Evolutionary conservation across 2,888 invertebrate genomes (phyloP).

Genomic region (Exocentrus adspersus): DNA sequence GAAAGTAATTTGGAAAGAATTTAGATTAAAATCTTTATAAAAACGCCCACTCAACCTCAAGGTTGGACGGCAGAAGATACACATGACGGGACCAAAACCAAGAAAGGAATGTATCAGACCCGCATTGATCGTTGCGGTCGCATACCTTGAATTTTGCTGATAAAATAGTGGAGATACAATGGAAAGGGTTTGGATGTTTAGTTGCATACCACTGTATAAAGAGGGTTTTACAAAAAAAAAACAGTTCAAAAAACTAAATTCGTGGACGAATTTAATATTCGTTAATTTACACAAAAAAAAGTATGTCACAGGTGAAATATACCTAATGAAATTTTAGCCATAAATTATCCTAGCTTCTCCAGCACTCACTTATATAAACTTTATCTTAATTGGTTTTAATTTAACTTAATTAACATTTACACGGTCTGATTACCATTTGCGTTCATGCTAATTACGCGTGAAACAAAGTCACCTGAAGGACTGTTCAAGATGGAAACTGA

Average conservation of each 20-base stretch:
- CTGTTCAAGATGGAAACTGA: background rate
- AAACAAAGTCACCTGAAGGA: conserved; percentile 1
- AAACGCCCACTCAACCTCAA: conserved; percentile 54
- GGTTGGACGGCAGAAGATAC: conserved; percentile 35
- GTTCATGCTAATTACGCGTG: conserved; percentile 4
- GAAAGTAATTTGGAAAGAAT: conserved; percentile 55
- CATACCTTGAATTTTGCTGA: conserved; percentile 3
- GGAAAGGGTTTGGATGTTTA: too few relatives aligned
- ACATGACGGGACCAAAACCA: conserved; percentile 27
- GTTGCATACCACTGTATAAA: too few relatives aligned
- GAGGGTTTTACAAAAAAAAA: too few relatives aligned
- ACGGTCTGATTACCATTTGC: conserved; percentile 18
- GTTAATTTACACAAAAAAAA: background rate
- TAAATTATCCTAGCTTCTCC: background rate
- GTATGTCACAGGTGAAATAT: background rate
- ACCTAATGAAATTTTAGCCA: background rate
- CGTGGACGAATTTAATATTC: too few relatives aligned
- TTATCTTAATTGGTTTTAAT: conserved; percentile 18
- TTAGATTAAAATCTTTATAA: conserved; percentile 55
- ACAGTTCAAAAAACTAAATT: too few relatives aligned
- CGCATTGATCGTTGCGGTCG: conserved; percentile 23
- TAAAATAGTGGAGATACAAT: too few relatives aligned
- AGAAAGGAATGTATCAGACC: conserved; percentile 26
- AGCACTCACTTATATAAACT: conserved; percentile 3
- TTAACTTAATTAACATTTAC: conserved; percentile 18